Conservation (phyloP, 2,888 invertebrate genomes). For the Melinopterus prodromus region DNA sequence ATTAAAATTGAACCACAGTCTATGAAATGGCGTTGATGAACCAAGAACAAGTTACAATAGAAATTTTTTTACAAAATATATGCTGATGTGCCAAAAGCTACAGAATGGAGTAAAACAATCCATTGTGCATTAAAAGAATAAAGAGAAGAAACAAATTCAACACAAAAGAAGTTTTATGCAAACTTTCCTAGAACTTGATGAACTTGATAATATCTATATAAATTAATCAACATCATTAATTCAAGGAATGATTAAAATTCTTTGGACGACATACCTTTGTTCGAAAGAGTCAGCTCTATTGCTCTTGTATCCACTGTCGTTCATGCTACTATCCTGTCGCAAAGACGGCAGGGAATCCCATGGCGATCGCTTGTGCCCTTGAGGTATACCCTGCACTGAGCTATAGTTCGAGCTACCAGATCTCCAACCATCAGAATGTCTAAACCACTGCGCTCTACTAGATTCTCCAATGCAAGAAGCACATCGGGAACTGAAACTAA, state of each 20-base stretch:
- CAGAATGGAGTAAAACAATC: no score
- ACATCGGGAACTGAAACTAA: conserved; percentile 69
- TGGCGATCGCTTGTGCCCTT: conserved; percentile 78
- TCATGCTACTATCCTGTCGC: conserved; percentile 84
- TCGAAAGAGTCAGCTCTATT: conserved; percentile 87
- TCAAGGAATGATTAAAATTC: conserved; percentile 42
- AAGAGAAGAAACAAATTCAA: no score
- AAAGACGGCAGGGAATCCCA: conserved; percentile 90
- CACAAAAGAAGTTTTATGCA: no score
- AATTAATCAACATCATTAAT: neutral
- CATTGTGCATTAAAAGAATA: no score
- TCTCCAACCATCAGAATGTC: conserved; percentile 89
- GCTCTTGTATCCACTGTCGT: conserved; percentile 88
- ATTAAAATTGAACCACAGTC: no score
- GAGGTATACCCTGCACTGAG: conserved; percentile 62
- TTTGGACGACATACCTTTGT: conserved; percentile 70
- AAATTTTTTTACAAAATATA: no score
- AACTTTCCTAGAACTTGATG: no score
- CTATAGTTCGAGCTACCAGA: conserved; percentile 77
- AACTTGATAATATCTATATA: neutral
- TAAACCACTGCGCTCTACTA: conserved; percentile 88
- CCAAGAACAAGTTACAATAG: no score
- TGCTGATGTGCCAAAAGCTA: no score
- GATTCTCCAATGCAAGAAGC: conserved; percentile 91
- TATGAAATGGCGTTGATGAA: no score